Evolutionary conservation across 2,797 vertebrate genomes (phyloP), one percentile per base, ranked within the genome.

Genomic region (Malurus leucopterus): DNA sequence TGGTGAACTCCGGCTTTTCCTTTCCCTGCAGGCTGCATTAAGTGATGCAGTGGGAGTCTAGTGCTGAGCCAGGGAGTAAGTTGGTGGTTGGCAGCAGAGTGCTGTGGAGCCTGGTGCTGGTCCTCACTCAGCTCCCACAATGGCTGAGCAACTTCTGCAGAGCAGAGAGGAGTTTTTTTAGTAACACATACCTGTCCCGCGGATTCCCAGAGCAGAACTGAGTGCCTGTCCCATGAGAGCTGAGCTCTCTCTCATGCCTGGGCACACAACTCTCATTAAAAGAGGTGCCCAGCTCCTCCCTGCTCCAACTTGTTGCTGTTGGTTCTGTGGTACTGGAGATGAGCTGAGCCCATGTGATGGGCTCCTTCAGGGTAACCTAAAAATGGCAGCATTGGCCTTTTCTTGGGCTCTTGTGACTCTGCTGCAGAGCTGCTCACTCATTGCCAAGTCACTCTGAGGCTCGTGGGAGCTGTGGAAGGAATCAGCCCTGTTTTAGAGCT

Each of bases 51-150:
- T 95, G 92, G 93, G 94, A 90, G 83, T 84, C 93, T 95, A 95
- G 93, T 77, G 77, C 94, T 67, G 88, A 95, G 88, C 43, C 70
- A 83, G 95, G 95, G 95, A 91, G 94, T 95, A 95, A 94, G 95
- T 84, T 90, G 88, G 75, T 88, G 84, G 74, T 85, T 92, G 92
- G 80, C 90, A 93, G 90, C 81, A 49, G 93, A 69, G 80, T 76
- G 86, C 70, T 0, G 69, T 93, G 90, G 79, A 92, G 83, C 85
- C 86, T 80, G 84, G 74, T 1, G 18, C 88, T 85, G 62, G 90
- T 86, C 77, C 84, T 93, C 84, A 53, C 58, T 54, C 71, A 91
- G 79, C 62, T 77, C 75, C 85, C 6, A 15, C 92, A 89, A 69
- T 71, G 80, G 47, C 89, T 89, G 89, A 95, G 92, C 93, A 92